Evolutionary conservation across 1,140 invertebrate species (phyloP), one percentile per base, ranked within the genome.

Genomic region (Ditylenchus dipsaci): DNA sequence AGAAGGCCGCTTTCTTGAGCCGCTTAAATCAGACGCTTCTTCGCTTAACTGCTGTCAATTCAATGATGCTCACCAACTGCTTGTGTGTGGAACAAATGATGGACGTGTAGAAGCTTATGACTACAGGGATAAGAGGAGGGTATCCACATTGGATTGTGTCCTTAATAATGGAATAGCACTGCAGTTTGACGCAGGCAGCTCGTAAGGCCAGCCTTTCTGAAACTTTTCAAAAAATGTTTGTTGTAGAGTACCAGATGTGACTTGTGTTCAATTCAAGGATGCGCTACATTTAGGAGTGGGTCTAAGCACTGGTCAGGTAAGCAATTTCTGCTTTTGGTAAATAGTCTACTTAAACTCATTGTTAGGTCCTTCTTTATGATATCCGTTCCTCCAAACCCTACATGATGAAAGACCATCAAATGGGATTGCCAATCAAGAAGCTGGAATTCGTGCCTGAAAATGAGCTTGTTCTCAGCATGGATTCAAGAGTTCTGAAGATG

Each of bases 31-130:
- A 19, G 88, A 89, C 59, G 88, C 90, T 8, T 87, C 87, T 1
- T 57, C 65, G 62, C 71, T 86, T 8, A 96, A 95, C 81, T 90
- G 89, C 82, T 91, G 91, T 81, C 87, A 88, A 61, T 89, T 97
- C 1, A 97, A 95, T 87, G 88, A 90, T 0, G 86, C 88, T 38
- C 93, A 97, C 87, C 88, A 95, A 76, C 86, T 97, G 38, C 82
- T 98, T 45, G 83, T 90, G 1, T 88, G 90, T 78, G 95, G 95
- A 8, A 94, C 91, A n/a, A 88, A 89, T 75, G 90, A 93, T 83
- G 95, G 95, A 0, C 89, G 88, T 80, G 88, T 99, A 3, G 93
- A 97, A 85, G 93, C 92, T 1, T 98, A 92, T 92, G 95, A 99
- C 86, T 91, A 92, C 42, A 85, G 93, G 67, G 86, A 86, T 1